Evolutionary conservation across 1,140 invertebrate genomes (phyloP), one percentile per base, ranked within the genome.

Genomic region (Oreohelix idahoensis): DNA sequence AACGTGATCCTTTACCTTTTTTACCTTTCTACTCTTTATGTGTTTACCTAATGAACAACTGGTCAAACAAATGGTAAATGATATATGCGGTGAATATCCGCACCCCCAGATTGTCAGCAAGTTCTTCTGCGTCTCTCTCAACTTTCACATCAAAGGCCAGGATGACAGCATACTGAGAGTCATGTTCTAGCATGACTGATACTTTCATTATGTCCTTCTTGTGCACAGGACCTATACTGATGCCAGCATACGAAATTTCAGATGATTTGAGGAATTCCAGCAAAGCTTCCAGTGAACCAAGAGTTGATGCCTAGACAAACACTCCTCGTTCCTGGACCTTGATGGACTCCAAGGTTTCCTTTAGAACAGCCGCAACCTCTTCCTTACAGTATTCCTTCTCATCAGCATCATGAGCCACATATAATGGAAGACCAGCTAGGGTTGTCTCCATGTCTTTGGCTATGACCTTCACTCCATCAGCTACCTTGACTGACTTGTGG

Each of bases 191-290:
- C 99, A 99, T 99, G 79, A 97, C 97, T 11, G 98, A 99, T 0
- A 98, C 98, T 93, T 98, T 99, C 97, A 99, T 99, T 0, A 99
- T 98, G 93, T 99, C 99, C 90, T 97, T 97, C 92, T 99, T 99
- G 73, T 99, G 98, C 42, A 99, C 98, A 35, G 99, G 98, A 23
- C 99, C 99, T 93, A 99, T 99, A 87, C 98, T 97, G 88, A 99
- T 99, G 75, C 98, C 97, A 69, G 97, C 96, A 93, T 99, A 99
- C 97, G 99, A 98, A 93, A 99, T 99, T 94, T 98, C 98, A 81
- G 97, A 98, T 71, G 95, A 95, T 87, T 95, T 95, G 26, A 99
- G 94, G 93, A 99, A 99, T 89, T 99, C 97, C 2, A 99, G 94
- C 29, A 99, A 93, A 13, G 99, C 98, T 93, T 99, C 99, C 0